Evolutionary conservation across 2,888 invertebrate species (phyloP).

Genomic region (Gisinianus flammeolus): DNA sequence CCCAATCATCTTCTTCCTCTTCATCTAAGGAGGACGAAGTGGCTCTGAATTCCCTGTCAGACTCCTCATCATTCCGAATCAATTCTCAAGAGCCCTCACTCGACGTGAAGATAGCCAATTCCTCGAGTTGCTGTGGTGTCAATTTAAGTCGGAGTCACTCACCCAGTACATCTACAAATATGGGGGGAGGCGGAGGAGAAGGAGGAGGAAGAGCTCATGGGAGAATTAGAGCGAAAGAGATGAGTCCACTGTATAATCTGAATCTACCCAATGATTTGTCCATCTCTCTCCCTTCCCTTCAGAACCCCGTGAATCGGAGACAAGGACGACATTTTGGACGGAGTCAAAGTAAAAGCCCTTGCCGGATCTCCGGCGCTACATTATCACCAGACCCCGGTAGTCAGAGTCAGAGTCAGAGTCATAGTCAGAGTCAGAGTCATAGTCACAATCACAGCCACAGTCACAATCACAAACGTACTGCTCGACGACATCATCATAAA

Average conservation of each 20-base stretch:
- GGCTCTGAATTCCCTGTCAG: not conserved
- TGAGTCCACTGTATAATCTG: slow-evolving; percentile 51
- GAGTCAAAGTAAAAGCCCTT: not conserved
- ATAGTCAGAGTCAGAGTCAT: not conserved
- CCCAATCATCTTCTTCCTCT: slow-evolving; percentile 9
- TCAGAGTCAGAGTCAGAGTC: not conserved
- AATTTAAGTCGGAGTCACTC: slow-evolving; percentile 47
- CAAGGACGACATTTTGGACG: not conserved
- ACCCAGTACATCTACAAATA: slow-evolving; percentile 44
- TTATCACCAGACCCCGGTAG: not conserved
- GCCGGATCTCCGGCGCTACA: not conserved
- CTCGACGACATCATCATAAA: not conserved
- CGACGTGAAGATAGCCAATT: slow-evolving; percentile 40
- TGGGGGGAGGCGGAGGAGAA: too few species aligned
- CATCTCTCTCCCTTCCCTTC: slow-evolving; percentile 43
- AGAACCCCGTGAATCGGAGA: slow-evolving; percentile 14
- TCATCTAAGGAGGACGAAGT: not conserved
- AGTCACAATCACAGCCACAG: not conserved
- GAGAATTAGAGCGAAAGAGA: too few species aligned
- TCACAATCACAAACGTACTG: not conserved
- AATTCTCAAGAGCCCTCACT: slow-evolving; percentile 38
- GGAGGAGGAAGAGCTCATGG: too few species aligned
- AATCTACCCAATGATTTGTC: slow-evolving; percentile 25
- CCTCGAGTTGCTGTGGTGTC: slow-evolving; percentile 53
- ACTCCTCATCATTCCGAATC: slow-evolving; percentile 52